Evolutionary conservation across 2,888 invertebrate genomes (phyloP).

Genomic region (Drosophila trichaetosa): DNA sequence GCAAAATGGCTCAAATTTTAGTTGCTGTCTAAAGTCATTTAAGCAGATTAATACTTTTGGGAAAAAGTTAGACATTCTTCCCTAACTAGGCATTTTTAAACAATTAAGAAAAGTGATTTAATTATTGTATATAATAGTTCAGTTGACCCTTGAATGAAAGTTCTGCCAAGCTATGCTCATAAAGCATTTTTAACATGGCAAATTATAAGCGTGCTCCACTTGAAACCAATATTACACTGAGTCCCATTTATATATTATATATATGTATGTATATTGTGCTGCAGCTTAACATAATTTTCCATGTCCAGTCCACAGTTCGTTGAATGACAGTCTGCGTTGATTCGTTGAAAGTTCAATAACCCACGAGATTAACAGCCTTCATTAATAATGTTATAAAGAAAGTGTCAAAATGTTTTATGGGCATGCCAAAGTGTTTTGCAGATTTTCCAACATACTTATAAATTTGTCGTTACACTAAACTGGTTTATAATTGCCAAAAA

Average conservation of each 20-base stretch:
- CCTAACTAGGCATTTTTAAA: background rate
- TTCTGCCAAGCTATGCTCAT: background rate
- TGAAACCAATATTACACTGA: background rate
- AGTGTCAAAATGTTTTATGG: constrained; percentile 65
- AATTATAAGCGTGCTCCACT: background rate
- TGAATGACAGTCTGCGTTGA: constrained; percentile 21
- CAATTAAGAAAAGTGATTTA: background rate
- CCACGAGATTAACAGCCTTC: constrained; percentile 38
- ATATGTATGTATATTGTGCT: background rate
- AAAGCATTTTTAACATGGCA: background rate
- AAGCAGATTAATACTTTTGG: background rate
- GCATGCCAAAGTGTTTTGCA: constrained; percentile 42
- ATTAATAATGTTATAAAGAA: constrained; percentile 58
- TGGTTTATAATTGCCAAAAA: constrained; percentile 65
- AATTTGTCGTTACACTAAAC: constrained; percentile 61
- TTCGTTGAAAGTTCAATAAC: constrained; percentile 62
- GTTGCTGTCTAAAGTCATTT: background rate
- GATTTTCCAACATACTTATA: constrained; percentile 51
- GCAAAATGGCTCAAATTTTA: background rate
- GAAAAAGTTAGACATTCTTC: background rate
- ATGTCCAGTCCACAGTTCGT: background rate
- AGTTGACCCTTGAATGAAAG: constrained; percentile 3
- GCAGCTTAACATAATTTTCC: background rate
- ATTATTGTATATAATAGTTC: no score
- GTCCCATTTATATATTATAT: background rate